Conservation (phyloP, 2,888 invertebrate genomes). For the Trachelus tabidus region DNA sequence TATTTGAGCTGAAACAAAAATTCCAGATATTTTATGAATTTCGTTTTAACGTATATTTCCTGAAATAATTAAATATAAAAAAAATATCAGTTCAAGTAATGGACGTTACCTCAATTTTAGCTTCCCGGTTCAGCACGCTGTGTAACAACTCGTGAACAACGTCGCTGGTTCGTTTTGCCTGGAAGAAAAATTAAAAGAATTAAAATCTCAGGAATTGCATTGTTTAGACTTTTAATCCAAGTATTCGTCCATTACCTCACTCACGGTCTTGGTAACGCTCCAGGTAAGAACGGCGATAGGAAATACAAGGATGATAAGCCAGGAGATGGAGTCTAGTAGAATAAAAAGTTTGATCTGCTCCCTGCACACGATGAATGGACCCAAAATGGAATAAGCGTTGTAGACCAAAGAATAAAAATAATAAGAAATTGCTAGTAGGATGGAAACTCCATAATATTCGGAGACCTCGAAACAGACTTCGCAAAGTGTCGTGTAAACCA, state of each 20-base stretch:
- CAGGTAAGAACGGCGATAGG: slow-evolving; percentile 22
- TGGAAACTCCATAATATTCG: slow-evolving; percentile 32
- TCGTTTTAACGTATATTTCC: no score
- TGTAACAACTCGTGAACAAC: slow-evolving; percentile 22
- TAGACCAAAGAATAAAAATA: slow-evolving; percentile 26
- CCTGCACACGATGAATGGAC: slow-evolving; percentile 11
- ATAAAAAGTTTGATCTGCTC: background rate
- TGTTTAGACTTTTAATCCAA: no score
- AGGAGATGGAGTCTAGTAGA: background rate
- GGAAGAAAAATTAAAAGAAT: slow-evolving; percentile 9
- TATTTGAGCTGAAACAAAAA: slow-evolving; percentile 43
- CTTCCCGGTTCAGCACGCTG: slow-evolving; percentile 13
- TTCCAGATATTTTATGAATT: no score
- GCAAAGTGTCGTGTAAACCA: slow-evolving; percentile 28
- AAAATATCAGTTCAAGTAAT: no score
- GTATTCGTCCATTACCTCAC: slow-evolving; percentile 14
- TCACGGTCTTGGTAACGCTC: slow-evolving; percentile 6
- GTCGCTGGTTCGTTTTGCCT: slow-evolving; percentile 24
- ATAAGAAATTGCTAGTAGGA: slow-evolving; percentile 17
- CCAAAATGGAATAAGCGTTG: slow-evolving; percentile 20
- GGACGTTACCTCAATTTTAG: slow-evolving; percentile 27
- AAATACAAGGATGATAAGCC: slow-evolving; percentile 11
- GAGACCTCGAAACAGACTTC: slow-evolving; percentile 29
- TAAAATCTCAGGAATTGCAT: no score
- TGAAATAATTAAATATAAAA: no score